Evolutionary conservation across 2,888 invertebrate genomes (phyloP).

Genomic region (Schrankia costaestrigalis): DNA sequence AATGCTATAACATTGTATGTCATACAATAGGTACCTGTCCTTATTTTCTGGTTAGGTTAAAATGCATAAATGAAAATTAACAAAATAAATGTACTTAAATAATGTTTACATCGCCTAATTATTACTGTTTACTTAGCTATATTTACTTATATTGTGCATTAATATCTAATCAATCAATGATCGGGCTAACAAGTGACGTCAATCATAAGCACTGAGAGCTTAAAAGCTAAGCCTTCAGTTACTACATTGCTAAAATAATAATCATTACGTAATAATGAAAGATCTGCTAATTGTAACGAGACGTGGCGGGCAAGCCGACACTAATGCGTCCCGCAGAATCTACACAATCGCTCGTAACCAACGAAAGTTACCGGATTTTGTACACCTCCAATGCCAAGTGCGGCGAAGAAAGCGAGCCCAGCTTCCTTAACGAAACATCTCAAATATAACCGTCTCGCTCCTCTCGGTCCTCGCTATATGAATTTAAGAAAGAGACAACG

Average conservation of each 20-base stretch:
- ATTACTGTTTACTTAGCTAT: too few relatives aligned
- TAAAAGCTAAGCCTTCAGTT: slow-evolving; percentile 40
- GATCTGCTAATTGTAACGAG: slow-evolving; percentile 58
- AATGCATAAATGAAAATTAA: too few relatives aligned
- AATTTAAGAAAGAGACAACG: slow-evolving; percentile 63
- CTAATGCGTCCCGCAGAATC: slow-evolving; percentile 41
- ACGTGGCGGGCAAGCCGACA: slow-evolving; percentile 39
- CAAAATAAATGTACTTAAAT: too few relatives aligned
- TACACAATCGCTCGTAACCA: slow-evolving; percentile 55
- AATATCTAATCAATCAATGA: too few relatives aligned
- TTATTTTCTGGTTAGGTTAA: too few relatives aligned
- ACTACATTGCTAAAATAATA: slow-evolving; percentile 53
- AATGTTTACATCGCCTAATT: too few relatives aligned
- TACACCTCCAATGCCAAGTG: slow-evolving; percentile 76
- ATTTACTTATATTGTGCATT: too few relatives aligned
- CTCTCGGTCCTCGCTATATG: slow-evolving; percentile 32
- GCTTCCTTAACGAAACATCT: slow-evolving; percentile 55
- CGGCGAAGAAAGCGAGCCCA: slow-evolving; percentile 78
- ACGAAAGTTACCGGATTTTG: slow-evolving; percentile 80
- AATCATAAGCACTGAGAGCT: slow-evolving; percentile 16
- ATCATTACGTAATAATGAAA: slow-evolving; percentile 56
- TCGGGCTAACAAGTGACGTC: neutral
- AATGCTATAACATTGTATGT: too few relatives aligned
- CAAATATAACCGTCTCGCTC: slow-evolving; percentile 63
- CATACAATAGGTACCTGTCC: too few relatives aligned